Evolutionary conservation across 2,888 invertebrate species (phyloP).

Genomic region (Luperina nickerlii): DNA sequence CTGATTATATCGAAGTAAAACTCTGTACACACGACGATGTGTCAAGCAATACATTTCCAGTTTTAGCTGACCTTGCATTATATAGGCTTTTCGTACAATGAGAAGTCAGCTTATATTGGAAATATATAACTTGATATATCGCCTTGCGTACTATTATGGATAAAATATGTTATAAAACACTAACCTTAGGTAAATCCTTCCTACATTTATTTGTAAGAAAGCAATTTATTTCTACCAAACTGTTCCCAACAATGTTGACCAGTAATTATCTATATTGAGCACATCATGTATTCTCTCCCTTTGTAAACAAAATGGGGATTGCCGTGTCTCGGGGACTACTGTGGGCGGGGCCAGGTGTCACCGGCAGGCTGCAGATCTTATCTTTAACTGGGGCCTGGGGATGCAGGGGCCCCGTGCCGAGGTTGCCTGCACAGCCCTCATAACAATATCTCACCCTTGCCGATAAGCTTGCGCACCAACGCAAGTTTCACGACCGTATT

Average conservation of each 20-base stretch:
- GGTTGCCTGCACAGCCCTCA: slow-evolving; percentile 32
- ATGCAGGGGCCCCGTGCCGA: slow-evolving; percentile 67
- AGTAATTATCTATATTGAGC: slow-evolving; percentile 58
- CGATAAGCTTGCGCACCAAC: slow-evolving; percentile 35
- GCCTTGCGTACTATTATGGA: not conserved
- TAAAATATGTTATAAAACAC: not conserved
- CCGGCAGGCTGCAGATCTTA: slow-evolving; percentile 85
- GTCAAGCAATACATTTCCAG: not conserved
- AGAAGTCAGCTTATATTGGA: not conserved
- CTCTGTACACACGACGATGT: not conserved
- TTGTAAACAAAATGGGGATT: slow-evolving; percentile 75
- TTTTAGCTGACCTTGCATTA: not conserved
- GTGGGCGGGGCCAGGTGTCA: slow-evolving; percentile 89
- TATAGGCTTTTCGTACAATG: not conserved
- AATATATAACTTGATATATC: not conserved
- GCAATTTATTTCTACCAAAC: not conserved
- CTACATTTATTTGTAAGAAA: not conserved
- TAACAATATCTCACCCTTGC: slow-evolving; percentile 57
- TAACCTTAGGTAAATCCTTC: not conserved
- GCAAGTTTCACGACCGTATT: slow-evolving; percentile 26
- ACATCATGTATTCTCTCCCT: slow-evolving; percentile 62
- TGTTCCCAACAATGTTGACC: slow-evolving; percentile 23
- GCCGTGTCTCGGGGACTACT: slow-evolving; percentile 75
- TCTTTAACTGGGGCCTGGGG: slow-evolving; percentile 79
- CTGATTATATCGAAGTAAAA: not conserved